These are phyloP conservation scores for Galeopsomyia nigrocyanea DNA, from an alignment of 2,888 invertebrate species.

Conservation along the genomic window DNA sequence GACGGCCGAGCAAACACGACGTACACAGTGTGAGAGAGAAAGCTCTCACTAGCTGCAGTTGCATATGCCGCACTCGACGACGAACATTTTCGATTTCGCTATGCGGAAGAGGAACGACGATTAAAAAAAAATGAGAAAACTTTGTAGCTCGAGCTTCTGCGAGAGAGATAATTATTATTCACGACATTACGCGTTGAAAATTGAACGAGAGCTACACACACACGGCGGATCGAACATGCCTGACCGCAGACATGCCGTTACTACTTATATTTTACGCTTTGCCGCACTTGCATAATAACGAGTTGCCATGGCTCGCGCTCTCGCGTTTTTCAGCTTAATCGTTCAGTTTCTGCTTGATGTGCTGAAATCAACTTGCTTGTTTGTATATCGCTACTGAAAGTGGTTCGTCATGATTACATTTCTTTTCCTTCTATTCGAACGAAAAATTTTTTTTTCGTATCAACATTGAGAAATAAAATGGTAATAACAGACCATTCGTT, in stretches of 20 bases:
- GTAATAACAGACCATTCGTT: too few relatives aligned
- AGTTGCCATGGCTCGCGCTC: neutral
- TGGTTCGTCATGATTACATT: neutral
- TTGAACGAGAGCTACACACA: slow-evolving; percentile 22
- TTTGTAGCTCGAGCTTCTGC: neutral
- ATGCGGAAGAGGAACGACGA: neutral
- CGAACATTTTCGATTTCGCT: slow-evolving; percentile 54
- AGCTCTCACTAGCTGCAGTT: too few relatives aligned
- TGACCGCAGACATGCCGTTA: slow-evolving; percentile 25
- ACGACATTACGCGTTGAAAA: slow-evolving; percentile 41
- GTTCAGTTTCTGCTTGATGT: neutral
- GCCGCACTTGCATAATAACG: neutral
- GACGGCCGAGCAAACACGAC: slow-evolving; percentile 60
- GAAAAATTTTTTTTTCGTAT: too few relatives aligned
- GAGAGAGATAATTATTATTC: slow-evolving; percentile 43
- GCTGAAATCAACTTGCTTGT: neutral
- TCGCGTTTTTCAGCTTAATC: neutral
- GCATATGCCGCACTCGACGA: slow-evolving; percentile 51
- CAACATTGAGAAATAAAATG: too few relatives aligned
- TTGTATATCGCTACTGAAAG: neutral
- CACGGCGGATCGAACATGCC: slow-evolving; percentile 12
- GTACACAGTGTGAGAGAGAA: slow-evolving; percentile 33
- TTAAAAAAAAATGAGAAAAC: slow-evolving; percentile 27
- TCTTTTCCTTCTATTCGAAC: too few relatives aligned
- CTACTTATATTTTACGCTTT: slow-evolving; percentile 32